Evolutionary conservation across 2,888 invertebrate species (phyloP).

Genomic region (Strigamia maritima): DNA sequence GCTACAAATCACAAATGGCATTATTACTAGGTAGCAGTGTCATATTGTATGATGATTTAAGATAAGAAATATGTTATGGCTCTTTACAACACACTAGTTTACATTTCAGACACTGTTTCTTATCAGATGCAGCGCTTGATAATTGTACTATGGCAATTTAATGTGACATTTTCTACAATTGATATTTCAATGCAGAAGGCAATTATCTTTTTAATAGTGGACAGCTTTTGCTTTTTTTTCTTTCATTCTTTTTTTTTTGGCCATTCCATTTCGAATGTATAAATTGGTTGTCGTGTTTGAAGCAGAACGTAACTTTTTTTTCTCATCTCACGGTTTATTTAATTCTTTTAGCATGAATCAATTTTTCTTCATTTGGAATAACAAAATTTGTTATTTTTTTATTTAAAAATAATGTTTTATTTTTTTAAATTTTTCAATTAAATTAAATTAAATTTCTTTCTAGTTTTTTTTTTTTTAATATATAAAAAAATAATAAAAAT

Average conservation of each 20-base stretch:
- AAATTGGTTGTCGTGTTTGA: not conserved
- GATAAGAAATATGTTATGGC: not conserved
- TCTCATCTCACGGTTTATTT: not conserved
- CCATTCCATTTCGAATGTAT: not conserved
- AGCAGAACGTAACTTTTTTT: not conserved
- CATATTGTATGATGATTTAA: not conserved
- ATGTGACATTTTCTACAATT: not conserved
- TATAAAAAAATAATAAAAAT: too few species aligned
- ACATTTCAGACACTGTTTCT: not conserved
- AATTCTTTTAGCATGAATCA: not conserved
- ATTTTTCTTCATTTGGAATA: not conserved
- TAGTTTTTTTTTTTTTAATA: too few species aligned
- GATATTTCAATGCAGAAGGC: not conserved
- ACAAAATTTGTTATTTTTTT: not conserved
- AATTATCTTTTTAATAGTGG: not conserved
- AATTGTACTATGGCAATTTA: not conserved
- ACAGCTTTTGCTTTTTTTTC: not conserved
- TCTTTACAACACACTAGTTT: not conserved
- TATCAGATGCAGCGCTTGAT: not conserved
- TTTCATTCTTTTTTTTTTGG: not conserved
- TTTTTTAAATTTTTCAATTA: too few species aligned
- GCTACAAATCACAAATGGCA: not conserved
- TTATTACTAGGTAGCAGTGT: not conserved
- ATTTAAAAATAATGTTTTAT: not conserved
- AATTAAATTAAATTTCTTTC: too few species aligned